phyloP scores from a whole-genome alignment of 2,113 vertebrate species.

The Hippocampus guttulatus region DNA sequence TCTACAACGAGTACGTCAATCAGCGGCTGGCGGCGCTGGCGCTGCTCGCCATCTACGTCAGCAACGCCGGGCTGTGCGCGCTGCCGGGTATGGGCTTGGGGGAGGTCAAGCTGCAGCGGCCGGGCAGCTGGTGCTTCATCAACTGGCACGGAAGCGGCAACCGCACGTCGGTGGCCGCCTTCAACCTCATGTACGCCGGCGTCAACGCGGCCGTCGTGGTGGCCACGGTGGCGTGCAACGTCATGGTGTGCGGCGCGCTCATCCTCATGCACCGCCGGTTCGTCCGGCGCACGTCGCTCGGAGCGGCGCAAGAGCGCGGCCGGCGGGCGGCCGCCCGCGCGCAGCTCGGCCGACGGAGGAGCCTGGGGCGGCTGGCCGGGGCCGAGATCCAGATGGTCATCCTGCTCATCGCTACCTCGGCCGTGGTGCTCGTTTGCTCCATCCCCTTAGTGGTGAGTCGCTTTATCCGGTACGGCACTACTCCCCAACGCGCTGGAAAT shows the following conservation, averaged over 20 bases:
- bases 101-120: conserved; percentile 72
- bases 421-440: conserved; percentile 92
- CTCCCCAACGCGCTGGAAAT: too few relatives aligned
- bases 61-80: conserved; percentile 84
- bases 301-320: conserved; percentile 78
- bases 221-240: conserved; percentile 86
- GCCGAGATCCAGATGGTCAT: conserved; percentile 98
- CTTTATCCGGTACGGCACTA: neutral
- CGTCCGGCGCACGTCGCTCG: conserved; percentile 88
- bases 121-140: conserved; percentile 91
- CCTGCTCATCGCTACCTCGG: conserved; percentile 88
- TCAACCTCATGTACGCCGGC: conserved; percentile 88
- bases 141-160: conserved; percentile 79
- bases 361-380: conserved; percentile 83
- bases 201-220: conserved; percentile 88
- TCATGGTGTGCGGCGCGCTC: conserved; percentile 88
- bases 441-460: conserved; percentile 94
- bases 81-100: conserved; percentile 86
- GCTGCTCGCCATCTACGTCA: conserved; percentile 80
- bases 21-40: conserved; percentile 83
- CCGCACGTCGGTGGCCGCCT: conserved; percentile 73
- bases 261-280: conserved; percentile 92
- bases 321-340: conserved; percentile 16
- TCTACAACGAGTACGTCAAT: conserved; percentile 91
- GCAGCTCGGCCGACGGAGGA: conserved; percentile 82